A percentile compares a stretch with the other conserved stretches of the same genome.
phyloP scores from a whole-genome alignment of 37 sponge, comb jelly and placozoan genomes.

The Halisarca cf. caerulea region DNA sequence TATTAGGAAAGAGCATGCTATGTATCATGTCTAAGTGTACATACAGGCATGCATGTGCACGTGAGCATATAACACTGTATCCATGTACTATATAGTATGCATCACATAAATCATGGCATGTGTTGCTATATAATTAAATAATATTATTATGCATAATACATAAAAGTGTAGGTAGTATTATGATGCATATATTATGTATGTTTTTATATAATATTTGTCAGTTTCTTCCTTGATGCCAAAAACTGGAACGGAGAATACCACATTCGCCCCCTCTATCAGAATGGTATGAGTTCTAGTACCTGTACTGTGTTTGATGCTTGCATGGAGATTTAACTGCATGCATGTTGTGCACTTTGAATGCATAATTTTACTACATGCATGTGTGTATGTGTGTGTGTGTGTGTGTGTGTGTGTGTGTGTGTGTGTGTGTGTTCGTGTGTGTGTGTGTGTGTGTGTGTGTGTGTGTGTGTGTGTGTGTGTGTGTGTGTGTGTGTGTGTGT shows the following conservation, averaged over 20 bases:
- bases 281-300: not conserved
- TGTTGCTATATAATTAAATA: not conserved
- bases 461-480: not conserved
- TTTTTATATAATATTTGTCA: not conserved
- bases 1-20: too few species aligned
- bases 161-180: too few species aligned
- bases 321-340: too few species aligned
- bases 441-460: constrained; percentile 12
- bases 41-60: not conserved
- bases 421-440: not conserved
- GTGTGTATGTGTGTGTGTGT: constrained; percentile 21
- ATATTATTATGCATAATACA: too few species aligned
- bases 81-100: not conserved
- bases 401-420: constrained; percentile 21
- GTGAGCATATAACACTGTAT: not conserved
- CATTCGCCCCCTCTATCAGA: constrained; percentile 9
- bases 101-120: too few species aligned
- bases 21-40: not conserved
- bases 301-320: not conserved
- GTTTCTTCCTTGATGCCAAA: constrained; percentile 38
- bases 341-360: not conserved
- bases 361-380: too few species aligned
- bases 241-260: constrained; percentile 18
- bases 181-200: not conserved
- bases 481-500: not conserved